Evolutionary conservation across 2,113 vertebrate species (phyloP), one percentile per base, ranked within the genome.

Genomic region (Peromyscus maniculatus): DNA sequence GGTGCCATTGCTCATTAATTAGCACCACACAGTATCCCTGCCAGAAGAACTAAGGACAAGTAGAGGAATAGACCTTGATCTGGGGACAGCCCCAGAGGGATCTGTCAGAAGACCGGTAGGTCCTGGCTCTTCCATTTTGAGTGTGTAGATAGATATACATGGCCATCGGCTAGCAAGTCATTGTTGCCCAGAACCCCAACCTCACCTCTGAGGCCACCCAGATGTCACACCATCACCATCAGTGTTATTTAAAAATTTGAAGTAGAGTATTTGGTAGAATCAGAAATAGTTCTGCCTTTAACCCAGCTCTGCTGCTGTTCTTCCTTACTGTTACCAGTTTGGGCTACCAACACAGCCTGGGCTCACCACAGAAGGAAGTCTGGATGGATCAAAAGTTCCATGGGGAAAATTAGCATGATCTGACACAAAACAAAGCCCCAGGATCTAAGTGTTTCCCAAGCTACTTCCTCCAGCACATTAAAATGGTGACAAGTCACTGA

Each of bases 111-210:
- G 13, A 21, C 7, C 21, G 3, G 69, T 55, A 74, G 71, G 21
- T 52, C 55, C 8, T 8, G 43, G 11, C 62, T 66, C 5, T 49
- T 46, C 71, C 8, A 16, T 55, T 28, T 5, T 46, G n/a, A 2
- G 26, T 8, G 3, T 15, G 8, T 6, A 9, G 24, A 13, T 6
- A 9, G 24, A 13, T 0, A 5, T 0, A 9, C 3, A 8, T 22
- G 71, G 72, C 11, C 10, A 6, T 16, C 1, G 4, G 36, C 5
- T 3, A 15, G 55, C 57, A 80, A n/a, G 84, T 0, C 33, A 33
- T 15, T 57, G 21, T 22, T 33, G 24, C 8, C 77, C 67, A 43
- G 16, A n/a, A 31, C 10, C 31, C 74, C 22, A 62, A 46, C 5
- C 69, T 80, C 8, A 7, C 71, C 71, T 52, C 55, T 36, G 69